Conservation (phyloP, 2,797 vertebrate genomes). For the Enteromius paludinosus region DNA sequence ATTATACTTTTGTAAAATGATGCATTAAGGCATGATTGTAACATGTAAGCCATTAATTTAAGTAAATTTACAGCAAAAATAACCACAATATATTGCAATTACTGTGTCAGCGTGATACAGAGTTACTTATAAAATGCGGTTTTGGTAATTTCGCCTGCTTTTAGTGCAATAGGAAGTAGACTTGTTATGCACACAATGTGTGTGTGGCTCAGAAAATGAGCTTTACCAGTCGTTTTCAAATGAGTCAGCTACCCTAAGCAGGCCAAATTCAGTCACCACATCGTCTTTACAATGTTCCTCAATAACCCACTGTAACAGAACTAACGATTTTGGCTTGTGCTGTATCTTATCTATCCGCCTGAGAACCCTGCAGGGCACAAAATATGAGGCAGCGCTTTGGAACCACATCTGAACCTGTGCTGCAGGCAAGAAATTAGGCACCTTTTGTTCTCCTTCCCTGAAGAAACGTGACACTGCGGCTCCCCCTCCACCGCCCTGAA, state of each 20-base stretch:
- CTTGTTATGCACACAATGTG: neutral
- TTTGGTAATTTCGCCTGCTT: neutral
- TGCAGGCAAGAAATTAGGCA: constrained; percentile 53
- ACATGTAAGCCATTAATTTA: neutral
- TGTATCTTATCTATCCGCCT: constrained; percentile 46
- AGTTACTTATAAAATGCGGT: neutral
- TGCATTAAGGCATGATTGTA: neutral
- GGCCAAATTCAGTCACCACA: constrained; percentile 70
- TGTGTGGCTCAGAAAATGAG: neutral
- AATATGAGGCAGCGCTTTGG: constrained; percentile 43
- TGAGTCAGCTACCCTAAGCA: constrained; percentile 55
- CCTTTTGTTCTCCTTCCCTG: constrained; percentile 62
- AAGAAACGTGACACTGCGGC: constrained; percentile 57
- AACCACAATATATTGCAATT: neutral
- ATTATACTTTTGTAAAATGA: neutral
- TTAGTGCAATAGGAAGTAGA: constrained; percentile 4
- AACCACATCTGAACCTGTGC: constrained; percentile 51
- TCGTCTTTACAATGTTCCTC: constrained; percentile 68
- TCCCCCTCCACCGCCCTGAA: constrained; percentile 38
- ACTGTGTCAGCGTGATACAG: neutral
- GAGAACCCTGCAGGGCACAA: constrained; percentile 45
- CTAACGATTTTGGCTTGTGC: constrained; percentile 64
- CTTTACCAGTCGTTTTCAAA: constrained; percentile 8
- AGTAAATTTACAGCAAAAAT: neutral
- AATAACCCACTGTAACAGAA: constrained; percentile 52